Evolutionary conservation across 1,140 invertebrate species (phyloP).

Genomic region (Papilio aristodemus): DNA sequence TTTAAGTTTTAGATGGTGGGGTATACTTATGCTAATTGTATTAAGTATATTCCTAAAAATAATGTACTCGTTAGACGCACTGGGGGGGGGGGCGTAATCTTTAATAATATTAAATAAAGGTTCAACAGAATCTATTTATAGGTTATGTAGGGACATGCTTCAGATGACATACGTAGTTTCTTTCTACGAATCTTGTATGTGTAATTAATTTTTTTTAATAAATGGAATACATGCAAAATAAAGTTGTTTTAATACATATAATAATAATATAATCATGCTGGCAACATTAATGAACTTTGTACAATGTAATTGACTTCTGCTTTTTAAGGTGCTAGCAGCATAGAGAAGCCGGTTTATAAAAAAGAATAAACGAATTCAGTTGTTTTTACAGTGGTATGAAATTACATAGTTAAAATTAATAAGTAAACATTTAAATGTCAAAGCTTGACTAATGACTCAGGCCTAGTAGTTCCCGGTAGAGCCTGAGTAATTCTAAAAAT

Average conservation of each 20-base stretch:
- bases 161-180: slow-evolving; percentile 29
- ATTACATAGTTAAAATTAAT: too few relatives aligned
- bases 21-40: slow-evolving; percentile 35
- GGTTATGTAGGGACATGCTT: background rate
- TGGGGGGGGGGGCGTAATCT: slow-evolving; percentile 14
- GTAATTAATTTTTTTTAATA: slow-evolving; percentile 30
- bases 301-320: too few relatives aligned
- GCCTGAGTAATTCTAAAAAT: too few relatives aligned
- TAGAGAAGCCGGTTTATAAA: too few relatives aligned
- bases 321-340: too few relatives aligned
- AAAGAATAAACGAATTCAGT: too few relatives aligned
- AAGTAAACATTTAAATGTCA: too few relatives aligned
- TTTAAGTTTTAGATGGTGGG: slow-evolving; percentile 34
- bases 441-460: too few relatives aligned
- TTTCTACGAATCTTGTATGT: slow-evolving; percentile 34
- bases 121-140: slow-evolving; percentile 23
- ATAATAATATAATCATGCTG: too few relatives aligned
- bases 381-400: too few relatives aligned
- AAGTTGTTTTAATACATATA: slow-evolving; percentile 31
- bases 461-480: too few relatives aligned
- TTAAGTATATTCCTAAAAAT: slow-evolving; percentile 32
- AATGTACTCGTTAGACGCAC: slow-evolving; percentile 8
- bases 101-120: background rate
- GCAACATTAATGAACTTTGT: too few relatives aligned
- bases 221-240: slow-evolving; percentile 23